phyloP scores from a whole-genome alignment of 2,113 vertebrate species.

The Rhinolophus sinicus region DNA sequence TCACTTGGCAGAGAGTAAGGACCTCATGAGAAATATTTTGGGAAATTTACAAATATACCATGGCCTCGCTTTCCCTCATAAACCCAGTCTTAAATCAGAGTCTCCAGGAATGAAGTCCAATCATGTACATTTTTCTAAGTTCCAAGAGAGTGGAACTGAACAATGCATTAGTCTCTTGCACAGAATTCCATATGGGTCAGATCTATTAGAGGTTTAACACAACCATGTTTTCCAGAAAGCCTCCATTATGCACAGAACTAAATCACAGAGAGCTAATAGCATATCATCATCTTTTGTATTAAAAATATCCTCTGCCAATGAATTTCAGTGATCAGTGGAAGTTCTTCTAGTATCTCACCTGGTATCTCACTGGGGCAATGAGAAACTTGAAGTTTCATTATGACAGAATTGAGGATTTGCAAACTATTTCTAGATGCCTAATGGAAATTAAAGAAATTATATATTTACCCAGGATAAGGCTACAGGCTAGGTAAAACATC shows the following conservation, averaged over 20 bases:
- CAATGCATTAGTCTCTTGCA: not conserved
- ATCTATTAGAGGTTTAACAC: not conserved
- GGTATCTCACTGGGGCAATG: not conserved
- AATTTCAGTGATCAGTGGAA: not conserved
- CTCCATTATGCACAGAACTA: not conserved
- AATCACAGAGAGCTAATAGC: not conserved
- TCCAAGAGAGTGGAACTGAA: not conserved
- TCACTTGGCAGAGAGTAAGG: not conserved
- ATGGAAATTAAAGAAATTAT: not conserved
- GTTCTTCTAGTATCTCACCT: not conserved
- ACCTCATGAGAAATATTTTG: not conserved
- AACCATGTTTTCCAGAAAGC: not conserved
- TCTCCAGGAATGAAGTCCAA: not conserved
- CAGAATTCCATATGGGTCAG: not conserved
- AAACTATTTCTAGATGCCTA: not conserved
- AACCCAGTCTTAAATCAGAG: not conserved
- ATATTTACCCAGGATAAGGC: not conserved
- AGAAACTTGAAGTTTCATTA: not conserved
- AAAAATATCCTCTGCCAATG: not conserved
- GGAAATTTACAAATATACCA: not conserved
- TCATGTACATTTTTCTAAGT: conserved; percentile 4
- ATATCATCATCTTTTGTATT: not conserved
- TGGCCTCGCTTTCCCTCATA: not conserved
- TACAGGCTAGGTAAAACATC: not conserved
- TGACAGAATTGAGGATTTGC: not conserved